Evolutionary conservation across 2,888 invertebrate species (phyloP).

Genomic region (Hesperia comma): DNA sequence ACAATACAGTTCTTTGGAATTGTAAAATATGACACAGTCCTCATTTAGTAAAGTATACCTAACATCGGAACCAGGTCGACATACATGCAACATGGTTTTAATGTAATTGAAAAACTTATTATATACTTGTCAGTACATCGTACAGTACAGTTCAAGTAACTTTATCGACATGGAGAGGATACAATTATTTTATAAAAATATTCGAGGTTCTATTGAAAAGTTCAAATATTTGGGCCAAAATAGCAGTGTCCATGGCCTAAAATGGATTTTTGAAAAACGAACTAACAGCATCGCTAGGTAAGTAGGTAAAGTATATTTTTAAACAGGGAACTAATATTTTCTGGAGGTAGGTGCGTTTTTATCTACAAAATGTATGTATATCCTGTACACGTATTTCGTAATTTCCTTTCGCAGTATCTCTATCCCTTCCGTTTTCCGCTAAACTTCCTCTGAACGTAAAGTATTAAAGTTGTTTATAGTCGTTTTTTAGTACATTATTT

Average conservation of each 20-base stretch:
- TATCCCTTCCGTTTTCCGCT: neutral
- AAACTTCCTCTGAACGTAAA: neutral
- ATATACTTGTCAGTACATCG: slow-evolving; percentile 1
- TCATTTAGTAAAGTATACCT: too few relatives aligned
- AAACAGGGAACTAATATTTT: too few relatives aligned
- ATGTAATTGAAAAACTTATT: slow-evolving; percentile 46
- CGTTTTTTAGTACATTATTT: too few relatives aligned
- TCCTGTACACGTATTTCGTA: neutral
- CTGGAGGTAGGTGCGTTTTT: too few relatives aligned
- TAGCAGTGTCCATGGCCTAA: slow-evolving; percentile 80
- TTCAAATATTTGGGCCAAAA: slow-evolving; percentile 61
- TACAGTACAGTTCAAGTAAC: neutral
- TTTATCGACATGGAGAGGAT: neutral
- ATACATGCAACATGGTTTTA: slow-evolving; percentile 45
- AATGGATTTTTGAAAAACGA: slow-evolving; percentile 79
- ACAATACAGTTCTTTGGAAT: too few relatives aligned
- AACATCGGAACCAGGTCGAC: too few relatives aligned
- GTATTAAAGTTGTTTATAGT: too few relatives aligned
- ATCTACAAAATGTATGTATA: too few relatives aligned
- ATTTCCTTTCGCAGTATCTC: neutral
- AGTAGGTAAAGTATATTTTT: slow-evolving; percentile 18
- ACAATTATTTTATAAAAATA: neutral
- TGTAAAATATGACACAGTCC: too few relatives aligned
- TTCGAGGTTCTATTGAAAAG: slow-evolving; percentile 34
- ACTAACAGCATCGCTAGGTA: slow-evolving; percentile 81